A percentile compares a stretch with the other conserved stretches of the same genome.
Conservation (phyloP, 2,888 invertebrate species). For the Auanema freiburgensis region DNA sequence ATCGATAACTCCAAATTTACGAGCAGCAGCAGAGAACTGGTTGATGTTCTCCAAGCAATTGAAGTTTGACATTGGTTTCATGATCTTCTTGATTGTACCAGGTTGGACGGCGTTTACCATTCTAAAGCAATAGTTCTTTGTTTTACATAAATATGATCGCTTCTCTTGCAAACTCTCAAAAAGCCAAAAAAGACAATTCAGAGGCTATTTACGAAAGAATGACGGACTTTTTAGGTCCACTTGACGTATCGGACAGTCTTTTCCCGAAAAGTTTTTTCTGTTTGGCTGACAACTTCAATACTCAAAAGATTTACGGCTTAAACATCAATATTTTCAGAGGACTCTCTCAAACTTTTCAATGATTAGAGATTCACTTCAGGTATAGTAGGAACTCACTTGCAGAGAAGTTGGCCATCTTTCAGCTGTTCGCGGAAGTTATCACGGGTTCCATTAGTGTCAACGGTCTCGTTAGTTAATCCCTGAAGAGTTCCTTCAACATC, state of each 20-base stretch:
- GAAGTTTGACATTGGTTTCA: slow-evolving; percentile 87
- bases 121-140: slow-evolving; percentile 68
- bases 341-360: not conserved
- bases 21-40: slow-evolving; percentile 83
- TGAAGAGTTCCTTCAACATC: slow-evolving; percentile 11
- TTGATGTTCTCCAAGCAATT: slow-evolving; percentile 99
- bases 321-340: too few species aligned
- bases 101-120: slow-evolving; percentile 83
- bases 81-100: slow-evolving; percentile 86
- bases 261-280: too few species aligned
- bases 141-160: too few species aligned
- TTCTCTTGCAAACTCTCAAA: not conserved
- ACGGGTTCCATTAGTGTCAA: slow-evolving; percentile 80
- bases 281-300: too few species aligned
- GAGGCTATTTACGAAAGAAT: too few species aligned
- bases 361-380: not conserved
- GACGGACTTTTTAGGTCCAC: too few species aligned
- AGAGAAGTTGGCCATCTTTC: slow-evolving; percentile 85
- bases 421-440: slow-evolving; percentile 87
- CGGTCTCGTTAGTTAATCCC: slow-evolving; percentile 71
- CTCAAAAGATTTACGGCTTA: too few species aligned
- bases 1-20: slow-evolving; percentile 81
- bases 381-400: slow-evolving; percentile 73
- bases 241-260: too few species aligned
- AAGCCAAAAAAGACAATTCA: not conserved